phyloP scores from a whole-genome alignment of 2,888 invertebrate species.

The Ophioninae sp. region DNA sequence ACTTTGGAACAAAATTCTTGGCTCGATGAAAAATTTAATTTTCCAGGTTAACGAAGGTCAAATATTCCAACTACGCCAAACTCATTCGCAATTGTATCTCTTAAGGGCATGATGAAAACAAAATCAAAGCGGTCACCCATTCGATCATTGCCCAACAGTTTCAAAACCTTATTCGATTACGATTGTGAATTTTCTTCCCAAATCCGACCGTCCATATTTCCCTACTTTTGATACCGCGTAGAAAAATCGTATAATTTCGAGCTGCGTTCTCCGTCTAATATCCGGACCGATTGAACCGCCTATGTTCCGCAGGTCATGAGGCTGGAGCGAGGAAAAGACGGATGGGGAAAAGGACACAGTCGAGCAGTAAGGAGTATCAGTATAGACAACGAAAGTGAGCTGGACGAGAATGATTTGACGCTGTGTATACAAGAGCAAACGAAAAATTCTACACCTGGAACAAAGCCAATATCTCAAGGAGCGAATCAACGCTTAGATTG shows the following conservation, averaged over 20 bases:
- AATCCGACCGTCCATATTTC: too few relatives aligned
- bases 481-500: constrained; percentile 43
- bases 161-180: too few relatives aligned
- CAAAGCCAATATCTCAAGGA: not conserved
- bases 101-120: too few relatives aligned
- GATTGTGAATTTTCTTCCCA: too few relatives aligned
- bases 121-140: too few relatives aligned
- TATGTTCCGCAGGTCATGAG: constrained; percentile 85
- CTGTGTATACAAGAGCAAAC: constrained; percentile 78
- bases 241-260: not conserved
- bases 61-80: too few relatives aligned
- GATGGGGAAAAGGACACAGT: constrained; percentile 77
- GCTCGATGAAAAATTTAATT: not conserved
- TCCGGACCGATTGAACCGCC: constrained; percentile 2
- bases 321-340: constrained; percentile 85
- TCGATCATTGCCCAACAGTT: too few relatives aligned
- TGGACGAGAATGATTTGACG: constrained; percentile 82
- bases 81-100: too few relatives aligned
- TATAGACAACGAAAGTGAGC: constrained; percentile 82
- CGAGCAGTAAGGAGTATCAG: constrained; percentile 77
- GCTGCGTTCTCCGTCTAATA: not conserved
- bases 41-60: not conserved
- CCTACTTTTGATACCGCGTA: too few relatives aligned
- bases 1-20: not conserved
- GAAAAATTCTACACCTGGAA: constrained; percentile 65